A percentile compares a stretch with the other conserved stretches of the same genome.
These are phyloP conservation scores for Cheilosia pagana DNA, from an alignment of 2,888 invertebrate species.

Conservation along the genomic window DNA sequence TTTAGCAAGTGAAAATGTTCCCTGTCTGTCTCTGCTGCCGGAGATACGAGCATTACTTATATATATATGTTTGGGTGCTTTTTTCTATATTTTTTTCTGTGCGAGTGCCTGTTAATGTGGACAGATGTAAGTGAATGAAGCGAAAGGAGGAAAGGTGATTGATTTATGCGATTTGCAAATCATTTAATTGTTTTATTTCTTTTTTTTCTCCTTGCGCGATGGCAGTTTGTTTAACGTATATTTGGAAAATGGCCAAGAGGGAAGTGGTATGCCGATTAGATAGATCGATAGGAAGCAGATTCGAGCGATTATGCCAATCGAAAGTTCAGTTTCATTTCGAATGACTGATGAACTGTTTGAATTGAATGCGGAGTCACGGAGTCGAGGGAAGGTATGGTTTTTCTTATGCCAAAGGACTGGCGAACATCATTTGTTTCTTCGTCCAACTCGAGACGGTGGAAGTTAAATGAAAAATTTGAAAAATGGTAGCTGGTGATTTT, in stretches of 20 bases:
- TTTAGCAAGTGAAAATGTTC: constrained; percentile 63
- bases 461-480: background rate
- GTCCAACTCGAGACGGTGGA: background rate
- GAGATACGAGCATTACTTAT: background rate
- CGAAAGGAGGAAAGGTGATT: constrained; percentile 70
- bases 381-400: background rate
- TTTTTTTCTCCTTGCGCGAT: no score
- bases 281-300: constrained; percentile 55
- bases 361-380: background rate
- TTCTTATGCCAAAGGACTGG: background rate
- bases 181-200: constrained; percentile 69
- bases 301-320: constrained; percentile 57
- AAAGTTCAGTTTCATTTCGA: constrained; percentile 37
- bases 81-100: background rate
- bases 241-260: constrained; percentile 14
- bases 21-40: constrained; percentile 5
- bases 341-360: constrained; percentile 45
- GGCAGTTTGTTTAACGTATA: constrained; percentile 10
- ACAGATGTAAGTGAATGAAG: constrained; percentile 69
- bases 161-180: constrained; percentile 74
- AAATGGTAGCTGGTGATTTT: no score
- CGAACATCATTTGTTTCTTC: background rate
- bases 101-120: constrained; percentile 56
- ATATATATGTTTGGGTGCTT: background rate
- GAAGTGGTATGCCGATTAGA: constrained; percentile 60